A percentile compares a stretch with the other conserved stretches of the same genome.
Conservation (phyloP, 2,113 vertebrate genomes). For the Eurypyga helias region DNA sequence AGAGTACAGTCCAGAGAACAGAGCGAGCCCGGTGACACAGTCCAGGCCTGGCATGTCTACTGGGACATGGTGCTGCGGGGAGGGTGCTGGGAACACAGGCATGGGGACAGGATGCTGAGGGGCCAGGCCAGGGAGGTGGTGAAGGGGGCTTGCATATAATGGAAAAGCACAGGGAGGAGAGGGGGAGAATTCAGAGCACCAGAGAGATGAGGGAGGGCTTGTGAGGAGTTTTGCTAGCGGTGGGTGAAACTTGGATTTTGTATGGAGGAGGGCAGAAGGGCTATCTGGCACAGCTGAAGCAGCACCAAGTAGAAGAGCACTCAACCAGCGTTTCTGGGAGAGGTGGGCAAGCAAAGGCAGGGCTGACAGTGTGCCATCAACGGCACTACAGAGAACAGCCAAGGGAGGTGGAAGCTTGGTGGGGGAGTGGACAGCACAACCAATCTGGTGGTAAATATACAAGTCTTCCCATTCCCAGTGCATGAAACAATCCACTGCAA, state of each 20-base stretch:
- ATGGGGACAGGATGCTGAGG: neutral
- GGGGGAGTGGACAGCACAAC: neutral
- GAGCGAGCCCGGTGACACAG: neutral
- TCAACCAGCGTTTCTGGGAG: neutral
- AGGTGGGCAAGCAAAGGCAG: neutral
- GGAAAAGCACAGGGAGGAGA: neutral
- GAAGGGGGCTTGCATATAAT: neutral
- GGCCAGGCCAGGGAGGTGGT: neutral
- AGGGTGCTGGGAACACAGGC: neutral
- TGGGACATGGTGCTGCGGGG: neutral
- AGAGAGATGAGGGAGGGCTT: neutral
- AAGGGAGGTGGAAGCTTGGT: neutral
- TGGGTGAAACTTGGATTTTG: neutral
- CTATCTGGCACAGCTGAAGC: neutral
- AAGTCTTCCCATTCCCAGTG: neutral
- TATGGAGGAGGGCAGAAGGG: neutral
- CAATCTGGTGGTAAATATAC: neutral
- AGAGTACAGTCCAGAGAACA: neutral
- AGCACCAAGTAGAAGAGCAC: rapidly evolving
- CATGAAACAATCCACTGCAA: neutral
- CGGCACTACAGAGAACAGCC: neutral
- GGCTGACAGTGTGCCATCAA: neutral
- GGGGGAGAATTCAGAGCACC: neutral
- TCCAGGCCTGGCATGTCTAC: neutral
- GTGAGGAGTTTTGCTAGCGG: neutral